These are phyloP conservation scores for Carcharodon carcharias DNA, from an alignment of 2,797 vertebrate genomes.

Conservation along the genomic window DNA sequence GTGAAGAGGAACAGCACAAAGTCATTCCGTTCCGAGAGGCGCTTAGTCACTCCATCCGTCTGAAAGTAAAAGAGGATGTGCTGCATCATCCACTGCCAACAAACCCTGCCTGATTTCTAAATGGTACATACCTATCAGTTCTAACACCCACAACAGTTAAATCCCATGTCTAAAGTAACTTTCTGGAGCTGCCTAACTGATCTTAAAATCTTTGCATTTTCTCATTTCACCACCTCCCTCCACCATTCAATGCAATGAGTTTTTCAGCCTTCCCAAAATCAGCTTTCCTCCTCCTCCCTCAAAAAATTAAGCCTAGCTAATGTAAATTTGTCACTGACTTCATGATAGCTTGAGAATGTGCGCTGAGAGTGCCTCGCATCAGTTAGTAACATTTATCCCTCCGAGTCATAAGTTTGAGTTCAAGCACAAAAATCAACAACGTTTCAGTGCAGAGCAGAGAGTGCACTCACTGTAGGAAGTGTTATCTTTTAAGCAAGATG, in stretches of 20 bases:
- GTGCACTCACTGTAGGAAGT: too few species aligned
- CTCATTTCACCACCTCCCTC: neutral
- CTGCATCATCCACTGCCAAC: neutral
- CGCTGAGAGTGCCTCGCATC: neutral
- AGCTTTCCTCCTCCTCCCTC: neutral
- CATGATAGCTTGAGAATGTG: neutral
- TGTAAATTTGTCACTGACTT: neutral
- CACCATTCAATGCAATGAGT: neutral
- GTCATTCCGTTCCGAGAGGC: conserved; percentile 85
- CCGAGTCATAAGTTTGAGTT: too few species aligned
- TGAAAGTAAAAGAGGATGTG: conserved; percentile 47
- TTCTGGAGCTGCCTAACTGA: neutral
- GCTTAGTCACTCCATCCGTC: conserved; percentile 91
- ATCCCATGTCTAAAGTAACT: neutral
- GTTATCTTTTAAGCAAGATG: too few species aligned
- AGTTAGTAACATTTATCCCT: too few species aligned
- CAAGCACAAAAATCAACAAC: too few species aligned
- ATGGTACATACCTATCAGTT: too few species aligned
- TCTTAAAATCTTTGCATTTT: neutral
- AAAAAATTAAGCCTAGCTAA: neutral
- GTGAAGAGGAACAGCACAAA: conserved; percentile 96
- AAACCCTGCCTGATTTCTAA: neutral
- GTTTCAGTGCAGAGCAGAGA: too few species aligned
- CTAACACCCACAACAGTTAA: neutral
- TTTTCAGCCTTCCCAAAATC: neutral